Evolutionary conservation across 2,888 invertebrate species (phyloP).

Genomic region (Gymnosoma rotundatum): DNA sequence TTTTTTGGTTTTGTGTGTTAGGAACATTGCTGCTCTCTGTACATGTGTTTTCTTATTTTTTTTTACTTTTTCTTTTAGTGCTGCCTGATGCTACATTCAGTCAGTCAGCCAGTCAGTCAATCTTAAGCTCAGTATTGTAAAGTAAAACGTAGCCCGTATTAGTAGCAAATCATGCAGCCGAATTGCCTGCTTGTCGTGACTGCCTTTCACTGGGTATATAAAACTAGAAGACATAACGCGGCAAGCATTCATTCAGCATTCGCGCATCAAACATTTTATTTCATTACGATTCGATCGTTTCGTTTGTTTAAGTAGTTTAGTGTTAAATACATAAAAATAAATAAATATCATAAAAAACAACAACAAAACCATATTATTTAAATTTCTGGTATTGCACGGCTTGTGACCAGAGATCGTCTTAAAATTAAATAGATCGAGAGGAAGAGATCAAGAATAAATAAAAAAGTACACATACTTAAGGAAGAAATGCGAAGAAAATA

Average conservation of each 20-base stretch:
- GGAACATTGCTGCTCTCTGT: slow-evolving; percentile 45
- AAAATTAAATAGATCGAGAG: slow-evolving; percentile 67
- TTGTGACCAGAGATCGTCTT: slow-evolving; percentile 65
- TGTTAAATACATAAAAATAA: slow-evolving; percentile 45
- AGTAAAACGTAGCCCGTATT: slow-evolving; percentile 51
- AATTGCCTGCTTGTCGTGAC: slow-evolving; percentile 67
- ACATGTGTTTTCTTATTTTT: neutral
- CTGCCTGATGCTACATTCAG: slow-evolving; percentile 45
- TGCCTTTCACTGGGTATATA: slow-evolving; percentile 82
- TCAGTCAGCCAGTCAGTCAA: slow-evolving; percentile 27
- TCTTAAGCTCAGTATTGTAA: slow-evolving; percentile 29
- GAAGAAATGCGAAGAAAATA: slow-evolving; percentile 34
- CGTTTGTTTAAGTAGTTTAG: slow-evolving; percentile 56
- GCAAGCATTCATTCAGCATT: slow-evolving; percentile 82
- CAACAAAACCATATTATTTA: slow-evolving; percentile 11
- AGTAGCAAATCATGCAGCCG: slow-evolving; percentile 53
- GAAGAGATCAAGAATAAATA: slow-evolving; percentile 63
- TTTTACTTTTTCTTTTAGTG: slow-evolving; percentile 25
- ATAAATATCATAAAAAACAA: slow-evolving; percentile 36
- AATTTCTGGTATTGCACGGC: slow-evolving; percentile 57
- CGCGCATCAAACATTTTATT: slow-evolving; percentile 81
- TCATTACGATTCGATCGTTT: slow-evolving; percentile 65
- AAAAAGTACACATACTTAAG: slow-evolving; percentile 42
- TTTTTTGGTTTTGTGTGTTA: slow-evolving; percentile 52
- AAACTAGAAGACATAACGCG: slow-evolving; percentile 82